phyloP scores from a whole-genome alignment of 2,113 vertebrate species.

The Eulemur macaco region DNA sequence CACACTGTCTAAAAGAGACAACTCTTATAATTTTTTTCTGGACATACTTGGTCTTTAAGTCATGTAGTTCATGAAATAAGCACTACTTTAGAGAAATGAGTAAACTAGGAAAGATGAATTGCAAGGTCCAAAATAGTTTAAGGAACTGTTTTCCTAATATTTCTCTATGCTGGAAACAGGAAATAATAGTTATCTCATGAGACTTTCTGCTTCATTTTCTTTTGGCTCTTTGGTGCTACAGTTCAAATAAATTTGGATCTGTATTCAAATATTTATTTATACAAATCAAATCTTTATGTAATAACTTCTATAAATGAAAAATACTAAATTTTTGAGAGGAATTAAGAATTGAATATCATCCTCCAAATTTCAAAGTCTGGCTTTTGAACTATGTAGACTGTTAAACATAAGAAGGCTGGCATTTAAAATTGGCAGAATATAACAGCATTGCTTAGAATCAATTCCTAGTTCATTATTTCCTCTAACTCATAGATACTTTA shows the following conservation, averaged over 20 bases:
- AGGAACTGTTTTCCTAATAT: neutral
- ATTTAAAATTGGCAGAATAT: constrained; percentile 12
- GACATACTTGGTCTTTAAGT: neutral
- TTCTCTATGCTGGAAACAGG: neutral
- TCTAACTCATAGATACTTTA: neutral
- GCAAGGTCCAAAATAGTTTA: neutral
- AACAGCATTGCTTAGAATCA: neutral
- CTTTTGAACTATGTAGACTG: neutral
- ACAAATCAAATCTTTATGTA: constrained; percentile 9
- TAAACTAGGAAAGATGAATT: neutral
- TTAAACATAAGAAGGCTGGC: neutral
- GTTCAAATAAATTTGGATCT: constrained; percentile 45
- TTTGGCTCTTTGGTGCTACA: neutral
- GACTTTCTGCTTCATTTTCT: constrained; percentile 44
- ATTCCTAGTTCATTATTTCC: neutral
- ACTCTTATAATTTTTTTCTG: neutral
- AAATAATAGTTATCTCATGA: neutral
- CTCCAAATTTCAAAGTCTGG: neutral
- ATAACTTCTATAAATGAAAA: neutral
- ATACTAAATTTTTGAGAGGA: neutral
- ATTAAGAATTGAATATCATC: neutral
- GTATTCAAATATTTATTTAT: constrained; percentile 41
- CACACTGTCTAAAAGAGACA: neutral
- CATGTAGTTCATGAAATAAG: neutral
- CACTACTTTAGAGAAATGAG: neutral